Conservation (phyloP, 2,888 invertebrate species). For the Drosophila putrida region DNA sequence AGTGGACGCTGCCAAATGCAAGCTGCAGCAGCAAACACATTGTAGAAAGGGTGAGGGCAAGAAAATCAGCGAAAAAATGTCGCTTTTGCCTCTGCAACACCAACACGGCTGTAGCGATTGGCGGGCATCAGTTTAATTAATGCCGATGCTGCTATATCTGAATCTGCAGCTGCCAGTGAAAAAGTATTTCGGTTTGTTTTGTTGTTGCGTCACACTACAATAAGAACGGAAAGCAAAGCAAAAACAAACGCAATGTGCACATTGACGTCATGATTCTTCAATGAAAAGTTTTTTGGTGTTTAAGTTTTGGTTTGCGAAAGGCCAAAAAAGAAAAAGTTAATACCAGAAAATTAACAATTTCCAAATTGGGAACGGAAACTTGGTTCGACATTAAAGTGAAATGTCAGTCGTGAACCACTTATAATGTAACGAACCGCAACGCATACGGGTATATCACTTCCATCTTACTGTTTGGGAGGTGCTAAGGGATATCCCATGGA, state of each 20-base stretch:
- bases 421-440: constrained; percentile 6
- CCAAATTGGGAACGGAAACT: constrained; percentile 3
- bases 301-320: constrained; percentile 26
- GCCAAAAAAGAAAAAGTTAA: neutral
- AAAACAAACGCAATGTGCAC: constrained; percentile 42
- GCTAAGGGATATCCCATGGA: neutral
- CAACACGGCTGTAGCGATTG: constrained; percentile 3
- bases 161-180: constrained; percentile 67
- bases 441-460: neutral
- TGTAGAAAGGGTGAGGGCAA: constrained; percentile 25
- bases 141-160: constrained; percentile 47
- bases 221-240: constrained; percentile 24
- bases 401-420: neutral
- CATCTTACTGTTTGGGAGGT: neutral
- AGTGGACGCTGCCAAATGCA: constrained; percentile 11
- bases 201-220: constrained; percentile 59
- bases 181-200: constrained; percentile 68
- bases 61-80: constrained; percentile 11
- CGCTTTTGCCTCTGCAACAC: constrained; percentile 9
- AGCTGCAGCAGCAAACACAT: constrained; percentile 5
- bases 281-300: constrained; percentile 28
- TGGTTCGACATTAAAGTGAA: constrained; percentile 26
- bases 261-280: constrained; percentile 69
- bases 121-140: constrained; percentile 67
- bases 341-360: constrained; percentile 20